Percentiles rank a stretch among this genome's conserved stretches.
phyloP scores from a whole-genome alignment of 2,797 vertebrate genomes.

The Clarias pachynema region DNA sequence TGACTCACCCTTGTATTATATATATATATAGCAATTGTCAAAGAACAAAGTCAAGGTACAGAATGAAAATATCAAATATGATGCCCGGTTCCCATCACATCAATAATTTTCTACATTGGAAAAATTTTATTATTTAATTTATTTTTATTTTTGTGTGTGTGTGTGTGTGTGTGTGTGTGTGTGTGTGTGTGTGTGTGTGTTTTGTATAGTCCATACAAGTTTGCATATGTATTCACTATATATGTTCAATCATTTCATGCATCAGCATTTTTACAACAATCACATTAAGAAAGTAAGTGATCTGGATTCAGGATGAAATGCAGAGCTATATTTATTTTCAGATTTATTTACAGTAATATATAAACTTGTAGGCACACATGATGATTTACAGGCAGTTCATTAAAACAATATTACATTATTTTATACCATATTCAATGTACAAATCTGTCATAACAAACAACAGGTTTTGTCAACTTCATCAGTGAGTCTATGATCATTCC shows the following conservation, averaged over 20 bases:
- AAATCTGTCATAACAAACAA: conserved; percentile 60
- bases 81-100: neutral
- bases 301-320: conserved; percentile 48
- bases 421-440: conserved; percentile 57
- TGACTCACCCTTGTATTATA: too few relatives aligned
- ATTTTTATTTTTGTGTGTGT: too few relatives aligned
- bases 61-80: neutral
- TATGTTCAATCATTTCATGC: neutral
- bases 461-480: conserved; percentile 49
- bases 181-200: too few relatives aligned
- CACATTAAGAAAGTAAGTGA: neutral
- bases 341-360: conserved; percentile 65
- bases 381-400: conserved; percentile 67
- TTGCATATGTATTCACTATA: neutral
- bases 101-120: neutral
- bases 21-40: neutral
- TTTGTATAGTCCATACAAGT: neutral
- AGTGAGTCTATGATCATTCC: conserved; percentile 42
- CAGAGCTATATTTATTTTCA: conserved; percentile 60
- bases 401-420: conserved; percentile 63
- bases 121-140: neutral
- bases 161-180: too few relatives aligned
- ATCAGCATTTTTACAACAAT: neutral
- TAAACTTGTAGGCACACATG: conserved; percentile 73
- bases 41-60: neutral